A percentile compares a stretch with the other conserved stretches of the same genome.
phyloP scores from a whole-genome alignment of 2,888 invertebrate genomes.

The Chalcosyrphus nemorum region DNA sequence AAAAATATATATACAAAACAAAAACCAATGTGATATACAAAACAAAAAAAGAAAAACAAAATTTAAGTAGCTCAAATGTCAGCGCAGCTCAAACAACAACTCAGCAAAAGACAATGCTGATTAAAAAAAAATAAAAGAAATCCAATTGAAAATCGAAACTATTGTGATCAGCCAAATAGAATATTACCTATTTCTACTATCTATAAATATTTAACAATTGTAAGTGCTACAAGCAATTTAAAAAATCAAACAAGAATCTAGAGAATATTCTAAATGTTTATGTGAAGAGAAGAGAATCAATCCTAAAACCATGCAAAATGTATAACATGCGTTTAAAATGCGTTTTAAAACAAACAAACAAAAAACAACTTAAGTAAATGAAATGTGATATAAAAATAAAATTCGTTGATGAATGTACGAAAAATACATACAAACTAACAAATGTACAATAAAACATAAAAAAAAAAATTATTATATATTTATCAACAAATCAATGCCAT shows the following conservation, averaged over 20 bases:
- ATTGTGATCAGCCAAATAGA: slow-evolving; percentile 69
- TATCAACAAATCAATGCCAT: slow-evolving; percentile 72
- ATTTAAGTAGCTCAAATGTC: slow-evolving; percentile 68
- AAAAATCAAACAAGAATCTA: slow-evolving; percentile 41
- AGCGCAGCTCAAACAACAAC: slow-evolving; percentile 67
- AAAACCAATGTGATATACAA: slow-evolving; percentile 63
- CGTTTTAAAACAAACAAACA: slow-evolving; percentile 41
- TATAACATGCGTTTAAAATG: slow-evolving; percentile 63
- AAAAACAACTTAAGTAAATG: slow-evolving; percentile 63
- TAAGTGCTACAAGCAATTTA: slow-evolving; percentile 16
- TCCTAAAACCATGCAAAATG: slow-evolving; percentile 22
- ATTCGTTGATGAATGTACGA: slow-evolving; percentile 46
- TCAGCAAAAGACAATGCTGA: slow-evolving; percentile 24
- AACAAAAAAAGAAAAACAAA: slow-evolving; percentile 20
- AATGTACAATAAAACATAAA: slow-evolving; percentile 63
- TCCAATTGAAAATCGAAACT: slow-evolving; percentile 59
- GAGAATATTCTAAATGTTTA: slow-evolving; percentile 39
- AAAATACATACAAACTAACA: slow-evolving; percentile 54
- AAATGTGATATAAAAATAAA: slow-evolving; percentile 67
- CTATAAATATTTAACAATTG: slow-evolving; percentile 41
- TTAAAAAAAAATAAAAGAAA: slow-evolving; percentile 4
- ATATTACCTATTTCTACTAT: slow-evolving; percentile 54
- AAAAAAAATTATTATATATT: slow-evolving; percentile 63
- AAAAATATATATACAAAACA: slow-evolving; percentile 5
- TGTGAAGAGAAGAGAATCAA: slow-evolving; percentile 14